Evolutionary conservation across 2,797 vertebrate genomes (phyloP).

Genomic region (Malurus splendens): DNA sequence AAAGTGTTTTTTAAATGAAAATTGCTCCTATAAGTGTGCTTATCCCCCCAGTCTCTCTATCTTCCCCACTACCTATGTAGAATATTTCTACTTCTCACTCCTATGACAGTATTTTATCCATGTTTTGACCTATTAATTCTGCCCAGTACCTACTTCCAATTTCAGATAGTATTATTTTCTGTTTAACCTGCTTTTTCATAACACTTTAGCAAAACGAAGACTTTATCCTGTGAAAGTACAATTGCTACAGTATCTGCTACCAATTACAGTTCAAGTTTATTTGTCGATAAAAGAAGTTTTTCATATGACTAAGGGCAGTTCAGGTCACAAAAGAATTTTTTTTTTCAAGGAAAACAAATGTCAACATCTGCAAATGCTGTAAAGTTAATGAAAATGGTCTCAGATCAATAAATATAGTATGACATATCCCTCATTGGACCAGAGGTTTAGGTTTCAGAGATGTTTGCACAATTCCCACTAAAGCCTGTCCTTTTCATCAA

Average conservation of each 20-base stretch:
- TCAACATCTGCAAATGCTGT: not conserved
- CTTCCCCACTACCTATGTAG: not conserved
- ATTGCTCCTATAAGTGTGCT: accelerated
- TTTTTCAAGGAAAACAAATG: not conserved
- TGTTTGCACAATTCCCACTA: not conserved
- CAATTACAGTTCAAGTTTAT: not conserved
- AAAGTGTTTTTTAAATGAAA: not conserved
- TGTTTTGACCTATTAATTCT: not conserved
- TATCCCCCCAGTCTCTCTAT: not conserved
- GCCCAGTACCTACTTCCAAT: not conserved
- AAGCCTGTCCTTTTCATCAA: not conserved
- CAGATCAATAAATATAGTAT: not conserved
- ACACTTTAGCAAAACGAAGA: not conserved
- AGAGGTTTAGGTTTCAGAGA: not conserved
- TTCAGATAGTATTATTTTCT: not conserved
- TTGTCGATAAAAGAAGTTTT: not conserved
- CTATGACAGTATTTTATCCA: not conserved
- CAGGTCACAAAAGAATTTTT: not conserved
- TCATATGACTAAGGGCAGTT: not conserved
- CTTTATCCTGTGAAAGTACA: not conserved
- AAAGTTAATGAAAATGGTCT: not conserved
- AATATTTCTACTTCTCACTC: not conserved
- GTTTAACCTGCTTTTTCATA: not conserved
- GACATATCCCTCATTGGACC: not conserved
- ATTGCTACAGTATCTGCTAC: not conserved